Conservation (phyloP, 2,797 vertebrate species). For the Melanogrammus aeglefinus region DNA sequence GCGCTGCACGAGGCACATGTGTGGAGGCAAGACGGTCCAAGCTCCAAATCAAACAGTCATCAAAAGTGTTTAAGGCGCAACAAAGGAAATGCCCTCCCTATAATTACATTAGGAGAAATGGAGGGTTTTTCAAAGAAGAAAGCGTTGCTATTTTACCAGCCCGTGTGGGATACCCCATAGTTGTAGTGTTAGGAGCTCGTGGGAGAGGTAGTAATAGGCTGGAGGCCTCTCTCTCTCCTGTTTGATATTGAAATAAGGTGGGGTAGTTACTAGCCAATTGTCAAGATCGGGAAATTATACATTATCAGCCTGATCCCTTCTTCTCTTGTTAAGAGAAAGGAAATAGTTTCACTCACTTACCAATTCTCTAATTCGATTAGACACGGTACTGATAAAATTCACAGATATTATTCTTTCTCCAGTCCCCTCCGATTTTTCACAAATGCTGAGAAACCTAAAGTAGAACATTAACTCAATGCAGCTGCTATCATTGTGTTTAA, state of each 20-base stretch:
- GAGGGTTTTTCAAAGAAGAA: constrained; percentile 41
- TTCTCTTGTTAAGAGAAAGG: constrained; percentile 7
- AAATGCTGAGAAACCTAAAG: too few species aligned
- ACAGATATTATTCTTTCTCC: background rate
- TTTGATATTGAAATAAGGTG: constrained; percentile 42
- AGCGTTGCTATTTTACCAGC: constrained; percentile 34
- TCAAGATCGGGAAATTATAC: constrained; percentile 40
- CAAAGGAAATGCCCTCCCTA: constrained; percentile 58
- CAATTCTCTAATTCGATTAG: background rate
- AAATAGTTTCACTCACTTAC: background rate
- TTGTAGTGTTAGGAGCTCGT: background rate
- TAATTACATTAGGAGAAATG: constrained; percentile 66
- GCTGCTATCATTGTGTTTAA: too few species aligned
- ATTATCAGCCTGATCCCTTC: constrained; percentile 51
- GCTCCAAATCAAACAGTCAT: constrained; percentile 69
- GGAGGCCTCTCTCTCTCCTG: background rate
- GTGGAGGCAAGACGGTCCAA: constrained; percentile 69
- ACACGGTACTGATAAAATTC: background rate
- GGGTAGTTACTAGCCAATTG: constrained; percentile 38
- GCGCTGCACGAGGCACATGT: constrained; percentile 48
- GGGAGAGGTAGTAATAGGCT: background rate
- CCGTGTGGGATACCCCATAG: background rate
- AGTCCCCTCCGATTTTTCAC: too few species aligned
- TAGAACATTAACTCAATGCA: too few species aligned
- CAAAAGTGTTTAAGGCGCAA: constrained; percentile 69